Percentiles rank a stretch among this genome's conserved stretches.
phyloP scores from a whole-genome alignment of 2,113 vertebrate species.

The Oncorhynchus kisutch region DNA sequence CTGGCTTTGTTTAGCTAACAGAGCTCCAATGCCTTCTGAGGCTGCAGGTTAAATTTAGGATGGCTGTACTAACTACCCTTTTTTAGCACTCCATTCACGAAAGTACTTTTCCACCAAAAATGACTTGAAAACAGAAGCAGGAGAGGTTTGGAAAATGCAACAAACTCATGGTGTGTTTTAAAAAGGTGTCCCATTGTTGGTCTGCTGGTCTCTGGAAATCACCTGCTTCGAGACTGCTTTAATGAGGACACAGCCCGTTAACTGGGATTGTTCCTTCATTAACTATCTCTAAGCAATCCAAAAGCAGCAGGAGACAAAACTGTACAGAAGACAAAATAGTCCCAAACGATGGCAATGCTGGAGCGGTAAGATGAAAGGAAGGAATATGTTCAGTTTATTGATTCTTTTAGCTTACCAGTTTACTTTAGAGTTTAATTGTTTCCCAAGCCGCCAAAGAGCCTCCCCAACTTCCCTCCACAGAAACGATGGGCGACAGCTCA shows the following conservation, averaged over 20 bases:
- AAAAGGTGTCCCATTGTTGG: slow-evolving; percentile 47
- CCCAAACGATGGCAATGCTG: slow-evolving; percentile 45
- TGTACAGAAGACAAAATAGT: slow-evolving; percentile 17
- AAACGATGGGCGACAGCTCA: slow-evolving; percentile 83
- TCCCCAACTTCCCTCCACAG: slow-evolving; percentile 94
- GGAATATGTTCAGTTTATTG: slow-evolving; percentile 8
- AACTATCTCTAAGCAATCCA: slow-evolving; percentile 43
- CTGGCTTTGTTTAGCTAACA: slow-evolving; percentile 87
- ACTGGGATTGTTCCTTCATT: slow-evolving; percentile 30
- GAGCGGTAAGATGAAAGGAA: slow-evolving; percentile 21
- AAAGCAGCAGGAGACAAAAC: slow-evolving; percentile 26
- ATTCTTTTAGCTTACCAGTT: slow-evolving; percentile 84
- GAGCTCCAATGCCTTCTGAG: slow-evolving; percentile 92
- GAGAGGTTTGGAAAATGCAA: slow-evolving; percentile 13
- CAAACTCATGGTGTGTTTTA: slow-evolving; percentile 10
- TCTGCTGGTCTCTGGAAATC: slow-evolving; percentile 11
- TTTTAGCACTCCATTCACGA: slow-evolving; percentile 68
- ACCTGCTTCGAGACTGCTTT: slow-evolving; percentile 33
- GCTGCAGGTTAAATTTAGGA: slow-evolving; percentile 96
- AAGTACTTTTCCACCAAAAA: slow-evolving; percentile 17
- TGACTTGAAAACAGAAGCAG: slow-evolving; percentile 11
- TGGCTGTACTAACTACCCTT: slow-evolving; percentile 71
- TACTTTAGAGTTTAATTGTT: slow-evolving; percentile 76
- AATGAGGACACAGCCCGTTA: slow-evolving; percentile 28
- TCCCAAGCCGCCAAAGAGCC: slow-evolving; percentile 84